Base-by-base conservation (phyloP, 1,140 invertebrate genomes). In the Zaprionus capensis region DNA sequence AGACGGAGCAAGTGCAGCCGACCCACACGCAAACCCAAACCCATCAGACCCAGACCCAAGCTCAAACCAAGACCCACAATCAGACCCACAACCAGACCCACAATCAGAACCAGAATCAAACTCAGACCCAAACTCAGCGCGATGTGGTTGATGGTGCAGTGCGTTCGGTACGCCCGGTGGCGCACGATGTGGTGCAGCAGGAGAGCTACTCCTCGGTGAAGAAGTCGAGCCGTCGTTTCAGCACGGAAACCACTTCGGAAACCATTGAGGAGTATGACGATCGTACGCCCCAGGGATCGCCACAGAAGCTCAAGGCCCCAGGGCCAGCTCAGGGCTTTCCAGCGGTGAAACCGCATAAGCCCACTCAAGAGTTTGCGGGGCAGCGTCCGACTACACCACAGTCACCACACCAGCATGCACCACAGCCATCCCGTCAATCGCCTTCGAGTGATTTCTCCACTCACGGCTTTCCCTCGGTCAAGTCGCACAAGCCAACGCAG, bases 1-100 rank as follows among this genome's bases (percentile, higher is more conserved):
- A 95, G 75, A 95, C 94, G 24, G 94, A 93, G 67, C 87, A 92
- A 22, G 14, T 82, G 2, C 49, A 63, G 14, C 85, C 90, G 0
- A 24, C 53, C 0, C 73, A 70, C 14, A 65, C 64, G 26, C 70
- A 62, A 28, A 80, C 56, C 12, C 65, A 71, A 26, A 68, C 26
- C 5, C 84, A 83, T n/a, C 62, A 62, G 12, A 59, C 57, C 22
- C 72, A 80, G 53, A 70, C 70, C 26, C 78, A 80, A 26, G 56
- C 53, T 12, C 78, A 77, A 17, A 71, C 20, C 1, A 69, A 51
- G 14, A 71, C 63, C 11, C 66, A 77, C 15, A 69, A 31, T 9
- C 79, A 77, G n/a, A 65, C 15, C 5, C 64, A 44, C 12, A 53
- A 76, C 1, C 28, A 55, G 22, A 62, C 34, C 34, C 70, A 81